Conservation (phyloP, 1,140 invertebrate genomes). For the Belonocnema kinseyi region DNA sequence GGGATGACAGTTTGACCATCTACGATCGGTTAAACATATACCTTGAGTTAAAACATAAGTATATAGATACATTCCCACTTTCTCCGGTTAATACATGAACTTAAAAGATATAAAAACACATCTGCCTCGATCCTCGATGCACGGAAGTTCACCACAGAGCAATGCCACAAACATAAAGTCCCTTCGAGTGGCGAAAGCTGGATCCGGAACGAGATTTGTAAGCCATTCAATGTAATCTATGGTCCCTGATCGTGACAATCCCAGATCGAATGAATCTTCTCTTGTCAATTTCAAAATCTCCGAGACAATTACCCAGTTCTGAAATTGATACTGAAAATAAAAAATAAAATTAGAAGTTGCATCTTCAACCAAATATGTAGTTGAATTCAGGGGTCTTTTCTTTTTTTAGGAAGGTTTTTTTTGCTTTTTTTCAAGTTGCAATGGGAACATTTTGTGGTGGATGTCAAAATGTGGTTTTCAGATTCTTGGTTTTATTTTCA, state of each 20-base stretch:
- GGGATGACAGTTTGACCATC: no score
- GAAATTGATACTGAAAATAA: no score
- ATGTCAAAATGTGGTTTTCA: no score
- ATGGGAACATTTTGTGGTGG: no score
- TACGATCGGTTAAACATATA: no score
- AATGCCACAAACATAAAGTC: not conserved
- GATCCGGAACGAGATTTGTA: not conserved
- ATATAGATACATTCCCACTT: not conserved
- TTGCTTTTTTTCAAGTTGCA: no score
- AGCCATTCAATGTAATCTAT: slow-evolving; percentile 1
- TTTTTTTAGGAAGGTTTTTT: no score
- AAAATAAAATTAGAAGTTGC: no score
- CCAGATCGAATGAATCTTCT: not conserved
- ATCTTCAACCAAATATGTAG: no score
- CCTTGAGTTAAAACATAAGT: not conserved
- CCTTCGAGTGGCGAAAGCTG: slow-evolving; percentile 12
- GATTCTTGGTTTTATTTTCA: no score
- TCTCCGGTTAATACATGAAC: not conserved
- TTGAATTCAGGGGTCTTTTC: no score
- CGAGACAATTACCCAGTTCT: not conserved
- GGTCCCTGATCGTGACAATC: not conserved
- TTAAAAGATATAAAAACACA: slow-evolving; percentile 4
- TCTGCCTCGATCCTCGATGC: not conserved
- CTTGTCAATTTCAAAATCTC: not conserved
- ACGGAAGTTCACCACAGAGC: not conserved